Evolutionary conservation across 2,888 invertebrate species (phyloP).

Genomic region (Drosophila meridiana): DNA sequence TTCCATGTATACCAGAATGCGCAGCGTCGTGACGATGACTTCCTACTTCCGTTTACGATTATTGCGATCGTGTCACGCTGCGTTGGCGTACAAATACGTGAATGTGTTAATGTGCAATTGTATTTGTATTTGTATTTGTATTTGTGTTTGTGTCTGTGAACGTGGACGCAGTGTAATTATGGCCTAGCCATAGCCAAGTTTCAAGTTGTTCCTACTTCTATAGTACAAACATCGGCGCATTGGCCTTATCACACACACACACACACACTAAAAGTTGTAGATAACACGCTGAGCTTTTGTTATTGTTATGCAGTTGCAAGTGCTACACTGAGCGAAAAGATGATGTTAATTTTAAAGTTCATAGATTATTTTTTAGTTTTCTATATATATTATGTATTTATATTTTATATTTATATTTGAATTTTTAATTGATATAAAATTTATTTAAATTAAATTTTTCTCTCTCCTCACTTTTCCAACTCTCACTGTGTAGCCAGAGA

Average conservation of each 20-base stretch:
- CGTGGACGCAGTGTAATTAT: constrained; percentile 49
- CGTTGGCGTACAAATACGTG: constrained; percentile 51
- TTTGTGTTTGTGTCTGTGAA: constrained; percentile 8
- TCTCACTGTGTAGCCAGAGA: constrained; percentile 18
- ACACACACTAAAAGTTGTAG: constrained; percentile 1
- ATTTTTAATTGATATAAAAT: background rate
- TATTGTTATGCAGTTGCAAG: constrained; percentile 44
- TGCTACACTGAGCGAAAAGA: constrained; percentile 39
- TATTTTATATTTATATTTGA: background rate
- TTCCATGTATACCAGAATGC: constrained; percentile 44
- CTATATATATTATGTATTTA: background rate
- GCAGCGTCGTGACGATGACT: constrained; percentile 57
- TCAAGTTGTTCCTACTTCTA: constrained; percentile 23
- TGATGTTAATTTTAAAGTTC: background rate
- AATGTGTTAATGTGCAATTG: constrained; percentile 20
- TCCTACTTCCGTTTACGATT: constrained; percentile 61
- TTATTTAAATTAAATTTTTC: background rate
- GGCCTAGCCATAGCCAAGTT: constrained; percentile 44
- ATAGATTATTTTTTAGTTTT: too few species aligned
- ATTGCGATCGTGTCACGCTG: constrained; percentile 61
- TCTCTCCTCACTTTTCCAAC: background rate
- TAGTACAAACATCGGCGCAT: constrained; percentile 43
- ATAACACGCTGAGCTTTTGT: constrained; percentile 44
- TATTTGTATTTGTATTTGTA: background rate
- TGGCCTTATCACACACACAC: constrained; percentile 42